These are phyloP conservation scores for Emydocephalus ijimae DNA, from an alignment of 2,113 vertebrate genomes.

Conservation along the genomic window DNA sequence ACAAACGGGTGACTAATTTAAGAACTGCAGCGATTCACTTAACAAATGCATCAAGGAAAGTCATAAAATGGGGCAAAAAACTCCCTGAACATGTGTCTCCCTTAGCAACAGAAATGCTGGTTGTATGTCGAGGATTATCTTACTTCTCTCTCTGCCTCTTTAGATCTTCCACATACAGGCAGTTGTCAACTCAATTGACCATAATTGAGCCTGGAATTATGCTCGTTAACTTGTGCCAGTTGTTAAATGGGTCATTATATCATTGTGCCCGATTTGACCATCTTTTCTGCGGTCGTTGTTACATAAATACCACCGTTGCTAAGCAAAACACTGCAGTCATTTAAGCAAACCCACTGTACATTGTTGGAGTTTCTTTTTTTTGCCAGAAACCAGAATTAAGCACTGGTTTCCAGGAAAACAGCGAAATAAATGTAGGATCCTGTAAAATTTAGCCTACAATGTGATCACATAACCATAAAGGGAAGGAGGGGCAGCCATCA, in stretches of 20 bases:
- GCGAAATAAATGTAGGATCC: neutral
- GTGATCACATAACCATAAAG: neutral
- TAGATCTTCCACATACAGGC: neutral
- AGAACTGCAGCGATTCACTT: too few relatives aligned
- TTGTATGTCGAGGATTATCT: too few relatives aligned
- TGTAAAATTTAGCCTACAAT: neutral
- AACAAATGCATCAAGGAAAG: too few relatives aligned
- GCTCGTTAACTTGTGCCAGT: neutral
- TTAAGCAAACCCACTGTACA: neutral
- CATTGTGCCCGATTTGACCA: neutral
- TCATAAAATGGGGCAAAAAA: too few relatives aligned
- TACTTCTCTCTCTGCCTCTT: neutral
- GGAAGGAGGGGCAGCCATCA: neutral
- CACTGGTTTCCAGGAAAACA: neutral
- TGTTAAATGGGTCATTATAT: neutral
- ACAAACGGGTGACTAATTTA: too few relatives aligned
- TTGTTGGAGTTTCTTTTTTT: neutral
- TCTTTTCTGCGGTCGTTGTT: neutral
- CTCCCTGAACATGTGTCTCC: too few relatives aligned
- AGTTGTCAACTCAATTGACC: neutral
- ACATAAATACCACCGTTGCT: neutral
- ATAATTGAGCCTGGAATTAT: neutral
- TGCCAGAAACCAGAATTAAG: neutral
- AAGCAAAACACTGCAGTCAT: neutral
- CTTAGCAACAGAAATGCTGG: too few relatives aligned